Conservation (phyloP, 2,797 vertebrate genomes). For the Malacoctenus gilli region DNA sequence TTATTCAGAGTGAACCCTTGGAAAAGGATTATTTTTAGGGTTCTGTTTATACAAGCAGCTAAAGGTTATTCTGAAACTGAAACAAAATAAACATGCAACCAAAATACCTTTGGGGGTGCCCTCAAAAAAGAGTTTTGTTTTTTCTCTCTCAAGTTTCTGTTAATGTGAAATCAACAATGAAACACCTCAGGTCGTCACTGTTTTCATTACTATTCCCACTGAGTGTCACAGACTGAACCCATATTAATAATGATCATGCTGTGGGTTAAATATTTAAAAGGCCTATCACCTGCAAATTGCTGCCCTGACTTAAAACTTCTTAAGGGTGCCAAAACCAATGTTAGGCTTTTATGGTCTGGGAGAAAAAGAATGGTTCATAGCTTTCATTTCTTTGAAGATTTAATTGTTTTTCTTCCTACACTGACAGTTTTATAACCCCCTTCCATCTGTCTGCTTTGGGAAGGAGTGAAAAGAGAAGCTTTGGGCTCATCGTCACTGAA, state of each 20-base stretch:
- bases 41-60: too few species aligned
- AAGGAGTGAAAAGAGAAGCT: conserved; percentile 18
- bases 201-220: conserved; percentile 33
- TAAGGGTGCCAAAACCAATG: conserved; percentile 42
- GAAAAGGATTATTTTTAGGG: too few species aligned
- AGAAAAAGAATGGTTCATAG: conserved; percentile 21
- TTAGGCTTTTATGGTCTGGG: conserved; percentile 4
- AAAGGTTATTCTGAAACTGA: too few species aligned
- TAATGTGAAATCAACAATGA: conserved; percentile 20
- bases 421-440: conserved; percentile 29
- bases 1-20: too few species aligned
- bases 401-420: conserved; percentile 31
- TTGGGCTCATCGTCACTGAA: conserved; percentile 6
- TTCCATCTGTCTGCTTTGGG: conserved; percentile 8
- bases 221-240: conserved; percentile 18
- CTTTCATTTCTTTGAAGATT: conserved; percentile 23
- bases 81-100: too few species aligned
- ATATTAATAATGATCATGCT: conserved; percentile 23
- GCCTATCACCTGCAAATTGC: conserved; percentile 25
- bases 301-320: neutral
- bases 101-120: neutral
- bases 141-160: neutral
- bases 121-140: too few species aligned
- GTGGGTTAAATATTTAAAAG: conserved; percentile 30
- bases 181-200: conserved; percentile 2